Base-by-base conservation (phyloP, 2,113 vertebrate species). In the Protobothrops mucrosquamatus region DNA sequence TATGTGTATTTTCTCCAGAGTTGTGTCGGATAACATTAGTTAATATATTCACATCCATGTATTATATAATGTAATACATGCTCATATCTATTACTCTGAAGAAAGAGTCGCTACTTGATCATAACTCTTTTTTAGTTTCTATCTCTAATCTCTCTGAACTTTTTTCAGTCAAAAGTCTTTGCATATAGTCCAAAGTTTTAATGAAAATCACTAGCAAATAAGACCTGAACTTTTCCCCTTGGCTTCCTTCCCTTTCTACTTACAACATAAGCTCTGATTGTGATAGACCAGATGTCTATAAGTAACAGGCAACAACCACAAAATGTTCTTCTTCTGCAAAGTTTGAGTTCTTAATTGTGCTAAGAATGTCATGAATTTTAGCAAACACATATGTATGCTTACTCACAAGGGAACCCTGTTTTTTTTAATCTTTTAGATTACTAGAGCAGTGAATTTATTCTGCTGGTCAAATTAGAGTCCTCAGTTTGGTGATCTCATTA, bases 401-500 rank as follows among this genome's bases (percentile, higher is more conserved):
- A 6, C 51, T 56, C 64, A 57, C 54, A 51, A 57, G 43, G 87
- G 91, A 92, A 0, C 57, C 18, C 24, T 51, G 23, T 69, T 4
- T 92, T 94, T 93, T 89, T 2, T 0, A 48, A 22, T 11, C 34
- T 93, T 93, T 7, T 51, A 61, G 5, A n/a, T 87, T 94, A 90
- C 9, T 91, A n/a, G 88, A 94, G 74, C 48, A 0, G 1, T 8
- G 2, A 51, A 93, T 93, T 91, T 93, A 86, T n/a, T 92, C 95
- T 89, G 7, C 1, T 93, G 56, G 89, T 92, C 46, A 85, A 81
- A 54, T 18, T 61, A 15, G 26, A 91, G 43, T 64, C 7, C 24
- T 69, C 43, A 43, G 23, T 34, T 34, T 24, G 94, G 94, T 89
- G 88, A 81, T 89, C 92, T 93, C 69, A 93, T 93, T 6, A 6